These are phyloP conservation scores for Troglohyphantes excavatus DNA, from an alignment of 2,888 invertebrate species.

Conservation along the genomic window DNA sequence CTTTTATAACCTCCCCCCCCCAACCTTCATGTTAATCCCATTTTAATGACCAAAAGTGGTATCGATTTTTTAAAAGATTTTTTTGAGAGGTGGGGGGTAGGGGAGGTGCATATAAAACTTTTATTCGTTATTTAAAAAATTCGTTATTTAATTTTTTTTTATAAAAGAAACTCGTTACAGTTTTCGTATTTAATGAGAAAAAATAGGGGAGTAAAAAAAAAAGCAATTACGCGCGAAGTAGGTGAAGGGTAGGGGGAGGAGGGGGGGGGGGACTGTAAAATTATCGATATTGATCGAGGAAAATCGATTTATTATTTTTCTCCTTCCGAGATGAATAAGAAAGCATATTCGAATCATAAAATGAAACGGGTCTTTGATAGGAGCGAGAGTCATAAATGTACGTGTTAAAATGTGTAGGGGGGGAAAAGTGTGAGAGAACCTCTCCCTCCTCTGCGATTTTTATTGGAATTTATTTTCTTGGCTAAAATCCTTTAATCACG, in stretches of 20 bases:
- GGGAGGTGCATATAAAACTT: neutral
- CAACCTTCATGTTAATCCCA: conserved; percentile 68
- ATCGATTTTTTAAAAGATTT: conserved; percentile 64
- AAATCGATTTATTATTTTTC: conserved; percentile 69
- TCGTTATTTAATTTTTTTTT: too few species aligned
- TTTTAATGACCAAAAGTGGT: conserved; percentile 78
- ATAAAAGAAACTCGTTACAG: conserved; percentile 65
- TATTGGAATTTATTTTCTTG: conserved; percentile 51
- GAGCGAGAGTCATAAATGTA: conserved; percentile 53
- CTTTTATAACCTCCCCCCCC: too few species aligned
- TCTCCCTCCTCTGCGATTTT: conserved; percentile 36
- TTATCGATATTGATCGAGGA: conserved; percentile 68
- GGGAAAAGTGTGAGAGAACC: conserved; percentile 10
- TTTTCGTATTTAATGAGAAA: conserved; percentile 75
- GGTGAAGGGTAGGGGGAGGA: neutral
- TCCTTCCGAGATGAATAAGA: neutral
- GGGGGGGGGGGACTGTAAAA: conserved; percentile 28
- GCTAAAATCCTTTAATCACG: conserved; percentile 61
- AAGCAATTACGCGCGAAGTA: neutral
- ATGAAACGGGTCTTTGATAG: conserved; percentile 38
- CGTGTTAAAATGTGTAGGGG: neutral
- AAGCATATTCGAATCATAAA: conserved; percentile 64
- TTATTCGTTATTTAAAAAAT: neutral
- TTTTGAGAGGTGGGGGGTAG: neutral
- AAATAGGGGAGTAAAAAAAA: conserved; percentile 16